A percentile compares a stretch with the other conserved stretches of the same genome.
Conservation (phyloP, 2,888 invertebrate genomes). For the Drosophila greeni region DNA sequence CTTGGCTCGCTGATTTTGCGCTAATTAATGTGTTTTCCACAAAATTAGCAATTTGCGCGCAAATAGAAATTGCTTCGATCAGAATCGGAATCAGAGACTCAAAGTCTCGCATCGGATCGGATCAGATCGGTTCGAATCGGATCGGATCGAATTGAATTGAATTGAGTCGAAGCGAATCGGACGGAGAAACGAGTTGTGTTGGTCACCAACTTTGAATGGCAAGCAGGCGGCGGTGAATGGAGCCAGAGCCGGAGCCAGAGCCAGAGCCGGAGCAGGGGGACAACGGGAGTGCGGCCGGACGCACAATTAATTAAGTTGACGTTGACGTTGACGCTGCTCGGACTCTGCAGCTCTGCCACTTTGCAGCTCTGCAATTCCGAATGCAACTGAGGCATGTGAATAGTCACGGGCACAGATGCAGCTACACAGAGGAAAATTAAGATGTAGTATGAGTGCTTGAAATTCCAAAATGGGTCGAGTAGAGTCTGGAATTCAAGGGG, state of each 20-base stretch:
- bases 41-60: constrained; percentile 72
- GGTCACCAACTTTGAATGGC: constrained; percentile 36
- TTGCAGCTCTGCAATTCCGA: constrained; percentile 24
- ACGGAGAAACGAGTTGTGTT: constrained; percentile 31
- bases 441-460: neutral
- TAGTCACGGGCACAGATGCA: constrained; percentile 25
- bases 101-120: constrained; percentile 19
- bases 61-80: constrained; percentile 64
- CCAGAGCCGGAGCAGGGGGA: neutral
- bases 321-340: constrained; percentile 42
- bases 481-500: neutral
- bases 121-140: neutral
- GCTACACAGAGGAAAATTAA: constrained; percentile 6
- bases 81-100: constrained; percentile 38
- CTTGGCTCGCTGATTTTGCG: constrained; percentile 59
- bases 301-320: constrained; percentile 48
- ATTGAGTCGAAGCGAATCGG: constrained; percentile 15
- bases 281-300: constrained; percentile 41
- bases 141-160: constrained; percentile 14
- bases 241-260: neutral
- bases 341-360: constrained; percentile 15
- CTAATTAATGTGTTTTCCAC: constrained; percentile 74
- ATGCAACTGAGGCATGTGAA: constrained; percentile 36
- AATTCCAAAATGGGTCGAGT: neutral
- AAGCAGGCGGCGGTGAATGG: constrained; percentile 17